Base-by-base conservation (phyloP, 1,140 invertebrate species). In the Mamestra configurata region DNA sequence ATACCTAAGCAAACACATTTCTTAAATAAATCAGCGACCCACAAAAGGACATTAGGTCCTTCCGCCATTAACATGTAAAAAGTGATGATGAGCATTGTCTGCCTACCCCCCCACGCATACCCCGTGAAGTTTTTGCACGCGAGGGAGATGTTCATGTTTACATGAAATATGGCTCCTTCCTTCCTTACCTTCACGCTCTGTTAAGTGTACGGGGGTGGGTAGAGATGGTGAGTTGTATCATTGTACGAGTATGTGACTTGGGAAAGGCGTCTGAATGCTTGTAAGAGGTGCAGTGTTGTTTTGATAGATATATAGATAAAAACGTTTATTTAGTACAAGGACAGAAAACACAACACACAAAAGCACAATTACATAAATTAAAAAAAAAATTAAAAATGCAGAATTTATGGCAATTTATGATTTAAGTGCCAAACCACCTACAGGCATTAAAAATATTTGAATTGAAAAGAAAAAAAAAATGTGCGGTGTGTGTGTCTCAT, bases 121-220 rank as follows among this genome's bases (percentile, higher is more conserved):
- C 35, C 35, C 35, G 35, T 73, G 35, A 40, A 73, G 51, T 73
- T 73, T 73, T 73, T 57, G 71, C 53, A 72, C 27, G 3, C 15
- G 35, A 49, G 27, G 18, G 20, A 5, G 13, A 13, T 18, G 27
- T 4, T 6, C 10, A 22, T 73, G 71, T 37, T 53, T 73, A 15
- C 31, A 73, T 73, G 51, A 73, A 59, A 55, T 73, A 57, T 73
- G 24, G 53, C 31, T 0, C n/a, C 71, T 73, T 73, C 71, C 71
- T 73, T 73, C 71, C 71, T 73, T 73, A 59, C 11, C 71, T 73
- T 73, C 20, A 73, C 24, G 71, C 53, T 73, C 71, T 73, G 71
- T 73, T 57, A 37, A 72, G 15, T 57, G 53, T 6, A 20, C 5
- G 5, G 18, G 71, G 31, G 31, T 18, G 43, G 27, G 24, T 18